Conservation (phyloP, 2,113 vertebrate species). For the Amazona guildingii region DNA sequence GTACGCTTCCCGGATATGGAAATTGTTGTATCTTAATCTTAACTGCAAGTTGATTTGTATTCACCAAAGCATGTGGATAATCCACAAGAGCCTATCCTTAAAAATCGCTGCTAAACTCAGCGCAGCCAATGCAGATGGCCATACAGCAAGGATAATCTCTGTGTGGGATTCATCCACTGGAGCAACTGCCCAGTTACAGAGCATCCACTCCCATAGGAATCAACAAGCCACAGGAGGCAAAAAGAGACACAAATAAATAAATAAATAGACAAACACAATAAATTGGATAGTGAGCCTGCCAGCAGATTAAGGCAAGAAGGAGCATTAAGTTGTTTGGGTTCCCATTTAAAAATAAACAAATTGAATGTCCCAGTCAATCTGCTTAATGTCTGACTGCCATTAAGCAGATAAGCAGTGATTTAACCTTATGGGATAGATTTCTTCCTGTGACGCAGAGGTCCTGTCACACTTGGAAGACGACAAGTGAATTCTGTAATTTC, state of each 20-base stretch:
- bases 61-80: slow-evolving; percentile 11
- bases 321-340: slow-evolving; percentile 63
- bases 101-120: not conserved
- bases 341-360: slow-evolving; percentile 60
- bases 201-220: not conserved
- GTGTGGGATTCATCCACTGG: not conserved
- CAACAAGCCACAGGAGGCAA: not conserved
- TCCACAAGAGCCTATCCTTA: slow-evolving; percentile 18
- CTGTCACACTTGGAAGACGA: not conserved
- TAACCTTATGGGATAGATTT: slow-evolving; percentile 37
- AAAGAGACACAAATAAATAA: not conserved
- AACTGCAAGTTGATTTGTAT: slow-evolving; percentile 3
- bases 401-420: slow-evolving; percentile 61
- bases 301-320: slow-evolving; percentile 35
- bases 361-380: slow-evolving; percentile 48
- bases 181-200: not conserved
- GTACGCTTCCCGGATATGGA: not conserved
- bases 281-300: slow-evolving; percentile 13
- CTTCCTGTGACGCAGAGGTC: not conserved
- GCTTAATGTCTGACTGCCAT: slow-evolving; percentile 51
- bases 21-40: not conserved
- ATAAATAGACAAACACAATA: not conserved
- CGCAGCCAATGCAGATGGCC: not conserved
- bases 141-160: not conserved
- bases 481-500: slow-evolving; percentile 2